Percentiles rank a stretch among this genome's conserved stretches.
phyloP scores from a whole-genome alignment of 1,140 invertebrate species.

The Antheraea mylitta region DNA sequence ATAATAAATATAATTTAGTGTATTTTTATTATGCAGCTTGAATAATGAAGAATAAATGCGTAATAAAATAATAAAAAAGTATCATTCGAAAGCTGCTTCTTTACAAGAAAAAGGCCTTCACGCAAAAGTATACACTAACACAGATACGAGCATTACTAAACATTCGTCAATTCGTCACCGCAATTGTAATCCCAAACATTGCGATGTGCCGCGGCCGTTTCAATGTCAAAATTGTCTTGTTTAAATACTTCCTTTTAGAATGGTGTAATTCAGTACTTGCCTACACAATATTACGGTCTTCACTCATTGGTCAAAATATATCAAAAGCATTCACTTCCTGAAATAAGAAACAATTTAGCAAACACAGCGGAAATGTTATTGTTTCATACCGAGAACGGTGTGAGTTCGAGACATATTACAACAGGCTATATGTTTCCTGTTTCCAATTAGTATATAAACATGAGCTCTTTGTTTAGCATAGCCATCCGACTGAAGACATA shows the following conservation, averaged over 20 bases:
- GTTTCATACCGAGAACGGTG: constrained; percentile 71
- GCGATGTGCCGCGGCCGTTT: constrained; percentile 18
- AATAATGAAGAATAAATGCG: too few relatives aligned
- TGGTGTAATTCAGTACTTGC: constrained; percentile 12
- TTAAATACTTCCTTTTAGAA: constrained; percentile 27
- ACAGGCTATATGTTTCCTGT: constrained; percentile 70
- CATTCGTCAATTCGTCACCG: not conserved
- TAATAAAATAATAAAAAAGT: too few relatives aligned
- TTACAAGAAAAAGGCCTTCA: too few relatives aligned
- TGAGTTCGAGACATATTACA: constrained; percentile 55
- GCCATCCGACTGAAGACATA: constrained; percentile 16
- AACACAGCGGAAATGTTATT: constrained; percentile 75
- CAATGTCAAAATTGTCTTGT: constrained; percentile 20
- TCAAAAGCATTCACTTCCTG: constrained; percentile 56
- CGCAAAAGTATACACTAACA: not conserved
- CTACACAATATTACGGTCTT: constrained; percentile 20
- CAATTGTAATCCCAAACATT: not conserved
- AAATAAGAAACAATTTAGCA: constrained; percentile 62
- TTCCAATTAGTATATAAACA: constrained; percentile 71
- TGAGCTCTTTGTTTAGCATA: constrained; percentile 44
- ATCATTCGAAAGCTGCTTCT: too few relatives aligned
- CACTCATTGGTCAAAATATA: constrained; percentile 35
- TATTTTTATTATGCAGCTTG: too few relatives aligned
- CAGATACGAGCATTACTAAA: not conserved
- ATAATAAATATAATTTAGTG: too few relatives aligned